A percentile compares a stretch with the other conserved stretches of the same genome.
These are phyloP conservation scores for Oscheius sp. DNA, from an alignment of 2,888 invertebrate species.

Conservation along the genomic window DNA sequence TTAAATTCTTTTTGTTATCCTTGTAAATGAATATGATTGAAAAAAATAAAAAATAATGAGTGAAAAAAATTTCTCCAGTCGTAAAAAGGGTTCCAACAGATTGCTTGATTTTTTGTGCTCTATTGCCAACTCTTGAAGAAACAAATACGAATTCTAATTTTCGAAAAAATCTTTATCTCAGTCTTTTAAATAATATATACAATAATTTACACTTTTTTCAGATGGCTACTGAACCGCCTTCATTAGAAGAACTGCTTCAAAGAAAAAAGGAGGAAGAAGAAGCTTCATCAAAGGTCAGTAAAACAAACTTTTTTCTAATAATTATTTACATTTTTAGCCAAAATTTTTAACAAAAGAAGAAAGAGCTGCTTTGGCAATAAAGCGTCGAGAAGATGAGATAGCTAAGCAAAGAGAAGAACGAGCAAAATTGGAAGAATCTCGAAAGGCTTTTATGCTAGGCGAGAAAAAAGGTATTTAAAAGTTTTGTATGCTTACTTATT, in stretches of 20 bases:
- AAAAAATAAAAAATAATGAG: too few relatives aligned
- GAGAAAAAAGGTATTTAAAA: conserved; percentile 66
- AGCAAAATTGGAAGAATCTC: conserved; percentile 77
- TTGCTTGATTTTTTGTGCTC: too few relatives aligned
- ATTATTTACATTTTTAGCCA: conserved; percentile 74
- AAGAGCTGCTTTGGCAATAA: conserved; percentile 86
- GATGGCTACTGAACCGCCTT: conserved; percentile 81
- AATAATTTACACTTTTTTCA: background rate
- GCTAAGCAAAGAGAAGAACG: conserved; percentile 80
- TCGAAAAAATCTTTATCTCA: background rate
- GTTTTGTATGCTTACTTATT: background rate
- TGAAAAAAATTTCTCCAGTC: too few relatives aligned
- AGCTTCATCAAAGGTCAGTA: conserved; percentile 83
- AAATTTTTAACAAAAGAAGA: conserved; percentile 96
- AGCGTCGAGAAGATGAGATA: conserved; percentile 85
- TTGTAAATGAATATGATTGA: too few relatives aligned
- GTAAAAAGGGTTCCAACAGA: too few relatives aligned
- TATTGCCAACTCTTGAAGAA: too few relatives aligned
- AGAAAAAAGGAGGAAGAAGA: conserved; percentile 96
- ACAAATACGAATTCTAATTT: too few relatives aligned
- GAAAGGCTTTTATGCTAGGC: conserved; percentile 74
- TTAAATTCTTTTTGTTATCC: too few relatives aligned
- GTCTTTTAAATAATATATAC: background rate
- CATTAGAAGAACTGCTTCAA: conserved; percentile 90
- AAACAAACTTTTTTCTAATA: conserved; percentile 13